Percentiles rank a stretch among this genome's conserved stretches.
phyloP scores from a whole-genome alignment of 2,797 vertebrate species.

The Sebastes alutus region DNA sequence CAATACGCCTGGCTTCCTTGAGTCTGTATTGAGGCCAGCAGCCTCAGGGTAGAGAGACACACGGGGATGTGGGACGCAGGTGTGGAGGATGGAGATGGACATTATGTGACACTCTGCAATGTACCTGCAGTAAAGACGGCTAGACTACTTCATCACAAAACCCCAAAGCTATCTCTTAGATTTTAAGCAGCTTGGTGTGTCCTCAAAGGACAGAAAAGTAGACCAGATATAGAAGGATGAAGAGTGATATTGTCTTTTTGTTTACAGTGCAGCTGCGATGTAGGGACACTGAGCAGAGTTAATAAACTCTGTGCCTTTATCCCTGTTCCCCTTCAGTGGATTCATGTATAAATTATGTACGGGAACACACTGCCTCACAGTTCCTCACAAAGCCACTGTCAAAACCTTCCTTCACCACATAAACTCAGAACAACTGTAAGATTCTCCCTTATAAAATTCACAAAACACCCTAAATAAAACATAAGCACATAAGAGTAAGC shows the following conservation, averaged over 20 bases:
- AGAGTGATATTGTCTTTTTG: constrained; percentile 41
- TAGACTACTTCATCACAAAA: constrained; percentile 13
- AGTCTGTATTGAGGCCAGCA: constrained; percentile 64
- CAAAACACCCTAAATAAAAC: neutral
- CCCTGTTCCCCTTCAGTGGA: constrained; percentile 23
- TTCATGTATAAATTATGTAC: constrained; percentile 36
- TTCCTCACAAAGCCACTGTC: constrained; percentile 11
- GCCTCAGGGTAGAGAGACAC: constrained; percentile 36
- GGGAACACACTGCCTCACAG: constrained; percentile 5
- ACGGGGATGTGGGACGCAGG: constrained; percentile 57
- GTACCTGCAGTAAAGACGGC: constrained; percentile 41
- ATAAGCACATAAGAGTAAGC: neutral
- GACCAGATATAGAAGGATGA: neutral
- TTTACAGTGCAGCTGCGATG: constrained; percentile 37
- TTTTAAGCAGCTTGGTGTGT: constrained; percentile 1
- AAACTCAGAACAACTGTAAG: neutral
- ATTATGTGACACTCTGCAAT: constrained; percentile 54
- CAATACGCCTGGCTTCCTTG: constrained; percentile 33
- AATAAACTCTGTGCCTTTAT: constrained; percentile 43
- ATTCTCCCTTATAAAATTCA: neutral
- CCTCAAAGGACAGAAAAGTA: constrained; percentile 10
- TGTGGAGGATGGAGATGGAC: constrained; percentile 52
- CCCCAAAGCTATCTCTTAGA: constrained; percentile 6
- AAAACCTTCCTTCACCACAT: neutral
- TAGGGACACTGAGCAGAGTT: constrained; percentile 26